A percentile compares a stretch with the other conserved stretches of the same genome.
Evolutionary conservation across 2,888 invertebrate species (phyloP).

Genomic region (Thumatha senex): DNA sequence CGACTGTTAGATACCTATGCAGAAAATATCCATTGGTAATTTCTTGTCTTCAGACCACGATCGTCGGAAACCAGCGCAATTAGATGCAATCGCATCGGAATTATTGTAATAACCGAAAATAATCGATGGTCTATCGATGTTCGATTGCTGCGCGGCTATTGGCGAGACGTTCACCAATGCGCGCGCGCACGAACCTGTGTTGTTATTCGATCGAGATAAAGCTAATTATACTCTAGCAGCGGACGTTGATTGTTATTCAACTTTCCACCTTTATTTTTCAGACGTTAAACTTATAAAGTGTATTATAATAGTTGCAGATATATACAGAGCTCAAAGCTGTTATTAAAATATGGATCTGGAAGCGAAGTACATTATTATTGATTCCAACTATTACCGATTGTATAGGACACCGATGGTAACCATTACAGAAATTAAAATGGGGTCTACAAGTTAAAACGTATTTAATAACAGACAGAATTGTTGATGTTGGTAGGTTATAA

Average conservation of each 20-base stretch:
- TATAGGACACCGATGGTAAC: constrained; percentile 58
- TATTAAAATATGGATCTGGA: constrained; percentile 61
- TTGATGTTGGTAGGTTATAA: neutral
- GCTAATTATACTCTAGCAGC: constrained; percentile 69
- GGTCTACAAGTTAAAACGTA: constrained; percentile 35
- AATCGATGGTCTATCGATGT: constrained; percentile 74
- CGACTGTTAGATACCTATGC: constrained; percentile 33
- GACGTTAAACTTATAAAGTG: constrained; percentile 59
- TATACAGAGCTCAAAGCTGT: constrained; percentile 48
- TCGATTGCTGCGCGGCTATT: constrained; percentile 66
- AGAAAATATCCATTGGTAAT: constrained; percentile 58
- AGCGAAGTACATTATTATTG: constrained; percentile 57
- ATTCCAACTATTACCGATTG: constrained; percentile 54
- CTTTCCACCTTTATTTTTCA: constrained; percentile 67
- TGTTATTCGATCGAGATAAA: constrained; percentile 73
- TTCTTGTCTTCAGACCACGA: constrained; percentile 61
- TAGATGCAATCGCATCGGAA: constrained; percentile 78
- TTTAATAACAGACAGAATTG: constrained; percentile 7
- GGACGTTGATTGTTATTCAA: constrained; percentile 65
- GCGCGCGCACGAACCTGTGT: constrained; percentile 64
- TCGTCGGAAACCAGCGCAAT: constrained; percentile 76
- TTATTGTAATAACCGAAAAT: constrained; percentile 83
- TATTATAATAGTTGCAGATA: constrained; percentile 36
- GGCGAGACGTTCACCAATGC: constrained; percentile 75
- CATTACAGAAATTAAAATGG: constrained; percentile 58